Evolutionary conservation across 2,888 invertebrate genomes (phyloP), one percentile per base, ranked within the genome.

Genomic region (Pteria penguin): DNA sequence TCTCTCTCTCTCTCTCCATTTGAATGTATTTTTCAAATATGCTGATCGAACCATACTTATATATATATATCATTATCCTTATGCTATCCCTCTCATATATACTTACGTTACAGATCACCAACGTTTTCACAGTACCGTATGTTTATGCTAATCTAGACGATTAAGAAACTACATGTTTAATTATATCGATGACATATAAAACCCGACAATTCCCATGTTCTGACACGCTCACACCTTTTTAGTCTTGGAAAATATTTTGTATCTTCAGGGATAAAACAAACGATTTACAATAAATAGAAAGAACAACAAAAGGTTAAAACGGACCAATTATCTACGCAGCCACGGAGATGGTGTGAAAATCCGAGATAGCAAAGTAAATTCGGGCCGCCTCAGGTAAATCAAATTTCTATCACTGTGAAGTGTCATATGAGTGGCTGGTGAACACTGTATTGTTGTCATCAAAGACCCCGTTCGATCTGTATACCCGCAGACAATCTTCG

Each of bases 401-500:
- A 14, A 24, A n/a, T 22, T 31, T 22, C 54, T 24, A 24, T 68
- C 31, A 29, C 68, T 22, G 29, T 31, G 22, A 32, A 52, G 68
- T 68, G 68, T 68, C 33, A 68, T 57, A 31, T 31, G 57, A 57
- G 52, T 33, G 27, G 57, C 33, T 27, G 29, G 57, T 22, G 57
- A 68, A 11, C n/a, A 14, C 5, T 24, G 57, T 33, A 68, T 68
- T 68, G 68, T 68, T 68, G 31, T n/a, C 8, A 32, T 32, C 26
- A 55, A 57, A 57, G 31, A 22, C 55, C 22, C 55, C 57, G 26
- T 57, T 55, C 22, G 32, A 26, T 31, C 31, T 24, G 33, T 24
- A 32, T 24, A 22, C 57, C 45, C 69, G 67, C 81, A 81, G 83
- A 82, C 82, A 78, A 81, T 65, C 62, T 81, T 82, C 76, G 75